Conservation (phyloP, 2,888 invertebrate species). For the Acronicta psi region DNA sequence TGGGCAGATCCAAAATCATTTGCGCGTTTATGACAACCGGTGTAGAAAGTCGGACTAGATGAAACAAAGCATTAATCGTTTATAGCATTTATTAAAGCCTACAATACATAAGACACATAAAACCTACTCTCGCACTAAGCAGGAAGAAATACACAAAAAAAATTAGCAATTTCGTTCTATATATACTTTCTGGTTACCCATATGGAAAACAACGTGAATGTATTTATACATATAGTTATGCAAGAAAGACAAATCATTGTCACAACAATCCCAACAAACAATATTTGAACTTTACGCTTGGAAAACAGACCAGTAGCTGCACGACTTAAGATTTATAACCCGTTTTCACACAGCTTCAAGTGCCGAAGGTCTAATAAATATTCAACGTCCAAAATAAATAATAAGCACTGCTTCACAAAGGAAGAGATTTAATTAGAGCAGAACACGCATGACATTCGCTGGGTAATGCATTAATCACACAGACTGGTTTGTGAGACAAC, state of each 20-base stretch:
- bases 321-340: slow-evolving; percentile 47
- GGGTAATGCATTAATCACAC: slow-evolving; percentile 74
- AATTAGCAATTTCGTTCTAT: too few relatives aligned
- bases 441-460: slow-evolving; percentile 74
- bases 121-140: too few relatives aligned
- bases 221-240: too few relatives aligned
- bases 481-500: slow-evolving; percentile 69
- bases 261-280: slow-evolving; percentile 6
- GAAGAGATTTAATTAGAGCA: slow-evolving; percentile 79
- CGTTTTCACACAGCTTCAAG: slow-evolving; percentile 30
- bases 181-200: too few relatives aligned
- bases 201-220: too few relatives aligned
- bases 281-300: slow-evolving; percentile 40
- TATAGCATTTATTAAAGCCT: too few relatives aligned
- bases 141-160: too few relatives aligned
- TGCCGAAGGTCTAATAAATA: slow-evolving; percentile 47
- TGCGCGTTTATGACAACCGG: too few relatives aligned
- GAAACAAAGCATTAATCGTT: too few relatives aligned
- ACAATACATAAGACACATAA: too few relatives aligned
- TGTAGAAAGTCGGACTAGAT: too few relatives aligned
- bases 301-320: slow-evolving; percentile 42
- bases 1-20: too few relatives aligned
- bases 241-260: neutral
- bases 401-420: slow-evolving; percentile 60
- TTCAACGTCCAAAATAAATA: slow-evolving; percentile 46